Base-by-base conservation (phyloP, 2,113 vertebrate species). In the Oncorhynchus clarkii region DNA sequence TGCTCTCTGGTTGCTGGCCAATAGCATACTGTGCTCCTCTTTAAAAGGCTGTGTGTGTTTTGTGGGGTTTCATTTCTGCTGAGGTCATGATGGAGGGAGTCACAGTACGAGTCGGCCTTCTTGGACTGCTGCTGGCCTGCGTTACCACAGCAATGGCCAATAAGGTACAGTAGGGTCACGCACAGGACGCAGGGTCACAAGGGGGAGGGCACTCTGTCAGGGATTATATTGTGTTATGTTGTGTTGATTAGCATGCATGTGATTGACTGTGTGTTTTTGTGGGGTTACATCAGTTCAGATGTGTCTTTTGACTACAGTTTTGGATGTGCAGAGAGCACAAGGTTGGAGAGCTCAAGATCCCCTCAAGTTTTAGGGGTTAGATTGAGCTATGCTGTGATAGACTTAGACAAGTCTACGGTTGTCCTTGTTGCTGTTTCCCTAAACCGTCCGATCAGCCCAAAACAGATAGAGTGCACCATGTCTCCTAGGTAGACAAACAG, bases 61-160 rank as follows among this genome's bases (percentile, higher is more conserved):
- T 69, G 2, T 31, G 29, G 18, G 34, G 9, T 8, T 34, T 39
- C 20, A 34, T 39, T n/a, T 45, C 9, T 20, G 34, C 31, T 14
- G 31, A 69, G 62, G 31, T 11, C 66, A 70, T 73, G 69, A 92
- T 91, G 90, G 75, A 67, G 75, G 83, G 72, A 69, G 20, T 80
- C 48, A 72, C 75, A 78, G 12, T 81, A 49, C 75, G 51, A 27
- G 8, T 86, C 62, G 51, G 54, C 57, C 74, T 90, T 49, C 71
- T 84, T 39, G 87, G 79, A 29, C 73, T 89, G 29, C 75, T 90
- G 71, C 69, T 90, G 86, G 75, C 60, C 74, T 80, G 75, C 70
- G 83, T 60, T 54, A 48, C 66, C 54, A 20, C 86, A 13, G 78
- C 75, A 54, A 80, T 85, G 71, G 78, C 8, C 14, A 69, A 68